Evolutionary conservation across 2,888 invertebrate species (phyloP).

Genomic region (Drosophila eohydei): DNA sequence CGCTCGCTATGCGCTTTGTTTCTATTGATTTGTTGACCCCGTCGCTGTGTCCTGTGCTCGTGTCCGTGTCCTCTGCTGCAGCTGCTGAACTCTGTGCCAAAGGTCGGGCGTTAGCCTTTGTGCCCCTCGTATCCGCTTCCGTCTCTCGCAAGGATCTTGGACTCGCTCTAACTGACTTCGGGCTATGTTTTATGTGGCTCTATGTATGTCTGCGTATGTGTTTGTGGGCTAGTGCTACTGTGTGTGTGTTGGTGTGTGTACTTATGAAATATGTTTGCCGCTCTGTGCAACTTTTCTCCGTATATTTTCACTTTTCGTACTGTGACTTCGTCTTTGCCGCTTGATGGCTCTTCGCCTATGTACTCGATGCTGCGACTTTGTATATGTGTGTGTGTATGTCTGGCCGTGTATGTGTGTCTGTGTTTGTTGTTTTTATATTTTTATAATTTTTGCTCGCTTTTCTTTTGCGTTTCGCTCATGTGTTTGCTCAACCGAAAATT

Average conservation of each 20-base stretch:
- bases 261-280: conserved; percentile 78
- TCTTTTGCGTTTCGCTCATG: conserved; percentile 70
- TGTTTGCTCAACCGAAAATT: conserved; percentile 84
- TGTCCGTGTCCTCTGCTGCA: conserved; percentile 49
- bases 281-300: conserved; percentile 61
- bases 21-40: conserved; percentile 73
- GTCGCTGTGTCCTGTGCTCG: conserved; percentile 34
- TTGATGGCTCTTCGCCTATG: conserved; percentile 43
- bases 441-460: conserved; percentile 56
- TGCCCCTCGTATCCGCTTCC: conserved; percentile 31
- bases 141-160: conserved; percentile 35
- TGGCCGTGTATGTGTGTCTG: conserved; percentile 15
- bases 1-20: conserved; percentile 46
- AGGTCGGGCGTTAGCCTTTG: conserved; percentile 81
- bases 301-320: conserved; percentile 78
- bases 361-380: conserved; percentile 41
- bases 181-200: conserved; percentile 52
- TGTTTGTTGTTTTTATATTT: conserved; percentile 65
- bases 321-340: conserved; percentile 47
- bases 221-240: not conserved
- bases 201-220: conserved; percentile 22
- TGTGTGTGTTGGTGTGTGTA: conserved; percentile 32
- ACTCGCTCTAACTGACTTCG: conserved; percentile 45
- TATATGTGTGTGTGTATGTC: not conserved
- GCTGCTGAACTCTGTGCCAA: conserved; percentile 75